Evolutionary conservation across 1,140 invertebrate species (phyloP).

Genomic region (Hylaeus anthracinus): DNA sequence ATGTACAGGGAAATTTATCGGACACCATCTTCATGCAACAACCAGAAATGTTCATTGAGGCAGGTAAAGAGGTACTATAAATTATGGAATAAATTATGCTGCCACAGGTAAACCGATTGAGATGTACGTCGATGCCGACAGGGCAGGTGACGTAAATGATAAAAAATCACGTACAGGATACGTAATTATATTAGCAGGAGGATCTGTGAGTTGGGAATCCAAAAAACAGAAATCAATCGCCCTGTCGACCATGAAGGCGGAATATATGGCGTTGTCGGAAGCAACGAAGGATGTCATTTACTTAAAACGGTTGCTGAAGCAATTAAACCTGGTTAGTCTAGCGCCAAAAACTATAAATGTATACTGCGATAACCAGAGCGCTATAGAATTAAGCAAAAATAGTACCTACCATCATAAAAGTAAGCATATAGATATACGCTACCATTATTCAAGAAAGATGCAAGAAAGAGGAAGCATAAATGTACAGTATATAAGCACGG

Average conservation of each 20-base stretch:
- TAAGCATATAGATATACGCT: constrained; percentile 14
- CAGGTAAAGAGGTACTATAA: constrained; percentile 43
- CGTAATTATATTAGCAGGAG: constrained; percentile 28
- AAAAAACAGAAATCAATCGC: constrained; percentile 44
- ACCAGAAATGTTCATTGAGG: too few relatives aligned
- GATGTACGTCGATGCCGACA: constrained; percentile 59
- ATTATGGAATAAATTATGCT: constrained; percentile 16
- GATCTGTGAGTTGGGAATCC: constrained; percentile 26
- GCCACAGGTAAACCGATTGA: neutral
- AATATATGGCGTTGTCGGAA: constrained; percentile 70
- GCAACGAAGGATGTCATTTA: constrained; percentile 52
- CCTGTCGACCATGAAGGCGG: constrained; percentile 71
- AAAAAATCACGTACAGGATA: constrained; percentile 20
- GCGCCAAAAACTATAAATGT: constrained; percentile 3
- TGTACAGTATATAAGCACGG: neutral
- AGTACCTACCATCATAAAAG: constrained; percentile 25
- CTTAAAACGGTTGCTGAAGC: constrained; percentile 24
- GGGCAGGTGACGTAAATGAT: constrained; percentile 33
- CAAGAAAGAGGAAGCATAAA: neutral
- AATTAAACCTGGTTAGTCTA: constrained; percentile 17
- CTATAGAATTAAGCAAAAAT: constrained; percentile 45
- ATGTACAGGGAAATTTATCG: too few relatives aligned
- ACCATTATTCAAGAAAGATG: neutral
- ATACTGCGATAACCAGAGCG: constrained; percentile 53
- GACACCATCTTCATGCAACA: too few relatives aligned